Evolutionary conservation across 2,888 invertebrate species (phyloP), one percentile per base, ranked within the genome.

Genomic region (Acleris emargana): DNA sequence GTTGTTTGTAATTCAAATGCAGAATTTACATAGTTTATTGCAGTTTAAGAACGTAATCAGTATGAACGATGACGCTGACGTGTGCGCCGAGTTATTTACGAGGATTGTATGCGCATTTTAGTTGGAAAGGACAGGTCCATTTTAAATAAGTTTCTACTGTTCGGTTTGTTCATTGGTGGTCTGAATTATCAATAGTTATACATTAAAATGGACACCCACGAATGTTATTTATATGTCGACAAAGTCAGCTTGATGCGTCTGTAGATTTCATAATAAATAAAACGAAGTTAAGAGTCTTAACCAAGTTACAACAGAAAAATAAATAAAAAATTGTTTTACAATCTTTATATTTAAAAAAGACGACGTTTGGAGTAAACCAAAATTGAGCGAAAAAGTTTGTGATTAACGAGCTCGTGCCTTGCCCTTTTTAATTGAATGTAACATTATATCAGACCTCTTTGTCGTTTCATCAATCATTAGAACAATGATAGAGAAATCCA

Each of bases 21-120:
- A 71, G 78, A 80, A 88, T 88, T 87, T 82, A 82, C 87, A 88
- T 89, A 87, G 84, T 86, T 86, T 87, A 87, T 84, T 83, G 80
- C 84, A 78, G 85, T 84, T 86, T 84, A 85, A 85, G 83, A 86
- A 88, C 80, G 83, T 83, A 82, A 86, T 88, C 87, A 84, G 85
- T 87, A 84, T 80, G 80, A 82, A 82, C 78, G 77, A 78, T 81
- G 77, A 58, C 62, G 59, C 43, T 59, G 51, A 62, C 62, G 58
- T 63, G 62, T 62, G 62, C 9, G 20, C 49, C 20, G 51, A 58
- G 54, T 59, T 58, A 62, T 76, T 71, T 73, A 67, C 76, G 71
- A 72, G 71, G 72, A 80, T 79, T 79, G 76, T 69, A 70, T 67
- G 67, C 68, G 52, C 60, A 68, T 55, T 55, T 60, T 17, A 25